Evolutionary conservation across 2,113 vertebrate species (phyloP).

Genomic region (Platysteira castanea): DNA sequence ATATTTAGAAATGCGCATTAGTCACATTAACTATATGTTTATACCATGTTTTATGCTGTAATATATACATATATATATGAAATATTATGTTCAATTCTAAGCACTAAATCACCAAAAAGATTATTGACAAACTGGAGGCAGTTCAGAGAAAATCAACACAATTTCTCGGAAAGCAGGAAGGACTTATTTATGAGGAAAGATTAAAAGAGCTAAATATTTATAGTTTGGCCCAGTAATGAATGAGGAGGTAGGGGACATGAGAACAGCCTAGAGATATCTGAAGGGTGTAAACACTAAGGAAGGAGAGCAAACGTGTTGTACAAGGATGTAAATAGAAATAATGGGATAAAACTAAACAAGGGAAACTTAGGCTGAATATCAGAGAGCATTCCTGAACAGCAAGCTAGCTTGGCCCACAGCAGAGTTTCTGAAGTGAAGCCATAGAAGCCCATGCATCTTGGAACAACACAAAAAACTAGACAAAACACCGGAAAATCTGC

Average conservation of each 20-base stretch:
- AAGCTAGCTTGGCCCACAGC: background rate
- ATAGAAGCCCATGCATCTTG: background rate
- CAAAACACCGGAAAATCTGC: constrained; percentile 10
- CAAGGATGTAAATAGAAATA: constrained; percentile 38
- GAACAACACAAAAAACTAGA: background rate
- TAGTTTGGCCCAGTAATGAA: constrained; percentile 36
- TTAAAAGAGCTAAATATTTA: constrained; percentile 58
- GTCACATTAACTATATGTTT: background rate
- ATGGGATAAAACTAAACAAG: constrained; percentile 37
- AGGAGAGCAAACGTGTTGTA: constrained; percentile 8
- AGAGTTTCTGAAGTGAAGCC: background rate
- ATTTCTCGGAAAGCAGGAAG: constrained; percentile 57
- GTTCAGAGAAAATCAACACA: constrained; percentile 37
- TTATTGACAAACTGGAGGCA: constrained; percentile 53
- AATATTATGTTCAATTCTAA: background rate
- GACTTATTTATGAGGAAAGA: constrained; percentile 50
- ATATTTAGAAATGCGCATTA: background rate
- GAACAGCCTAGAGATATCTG: constrained; percentile 26
- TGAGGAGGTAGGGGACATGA: constrained; percentile 44
- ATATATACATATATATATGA: background rate
- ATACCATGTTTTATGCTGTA: background rate
- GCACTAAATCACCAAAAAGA: background rate
- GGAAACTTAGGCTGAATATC: background rate
- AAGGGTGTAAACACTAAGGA: constrained; percentile 32
- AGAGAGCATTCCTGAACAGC: constrained; percentile 24